Evolutionary conservation across 2,113 vertebrate genomes (phyloP), one percentile per base, ranked within the genome.

Genomic region (Guaruba guarouba): DNA sequence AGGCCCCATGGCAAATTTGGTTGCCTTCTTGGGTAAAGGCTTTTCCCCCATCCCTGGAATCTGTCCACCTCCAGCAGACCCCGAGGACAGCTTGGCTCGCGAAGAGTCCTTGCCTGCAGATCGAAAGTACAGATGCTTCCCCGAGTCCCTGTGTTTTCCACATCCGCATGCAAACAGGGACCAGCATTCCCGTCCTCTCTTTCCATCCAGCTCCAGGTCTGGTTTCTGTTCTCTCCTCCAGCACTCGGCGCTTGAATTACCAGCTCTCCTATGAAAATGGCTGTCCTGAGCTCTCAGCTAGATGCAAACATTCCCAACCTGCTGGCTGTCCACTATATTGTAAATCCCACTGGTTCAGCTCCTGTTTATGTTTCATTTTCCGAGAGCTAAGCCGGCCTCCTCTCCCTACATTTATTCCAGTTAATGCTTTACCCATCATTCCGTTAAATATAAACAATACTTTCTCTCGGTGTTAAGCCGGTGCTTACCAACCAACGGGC

Each of bases 1-100:
- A 6, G 4, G 4, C 1, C 1, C 8, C 27, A 4, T 8, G 31
- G 2, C 1, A 1, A 2, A 9, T 64, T 78, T 54, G 20, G 15
- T 11, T 63, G 27, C 9, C 11, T 12, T 3, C 1, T 8, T 10
- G 3, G 11, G 18, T 11, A n/a, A 75, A 86, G 7, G 2, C 8
- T 86, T 41, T n/a, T 39, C 33, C 28, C 18, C 11, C 44, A 41
- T 17, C 24, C 31, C 61, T 44, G 49, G 18, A 57, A 14, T 17
- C 8, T 2, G 1, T n/a, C 35, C 25, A 10, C 4, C 27, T 66
- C n/a, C n/a, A 44, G 67, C 61, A 27, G 27, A 31, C 3, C 13
- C 61, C 13, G 33, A 10, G 8, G 52, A 27, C 0, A 16, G 24
- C 2, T 3, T 1, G 5, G 16, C 76, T 37, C 13, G 27, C 15